A percentile compares a stretch with the other conserved stretches of the same genome.
Conservation (phyloP, 2,113 vertebrate genomes). For the Ailuropoda melanoleuca region DNA sequence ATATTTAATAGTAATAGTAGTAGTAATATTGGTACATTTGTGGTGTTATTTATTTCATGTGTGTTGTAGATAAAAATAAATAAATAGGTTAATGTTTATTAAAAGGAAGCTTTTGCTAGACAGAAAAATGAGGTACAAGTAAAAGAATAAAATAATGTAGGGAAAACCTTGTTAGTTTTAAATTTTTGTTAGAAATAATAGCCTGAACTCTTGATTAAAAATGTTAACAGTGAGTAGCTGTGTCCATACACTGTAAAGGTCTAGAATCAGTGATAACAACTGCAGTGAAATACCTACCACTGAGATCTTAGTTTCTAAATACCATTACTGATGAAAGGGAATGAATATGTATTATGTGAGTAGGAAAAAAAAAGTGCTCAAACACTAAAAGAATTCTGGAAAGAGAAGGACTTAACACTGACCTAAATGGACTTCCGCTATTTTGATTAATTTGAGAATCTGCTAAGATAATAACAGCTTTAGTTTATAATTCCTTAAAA, state of each 20-base stretch:
- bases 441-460: not conserved
- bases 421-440: not conserved
- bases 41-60: not conserved
- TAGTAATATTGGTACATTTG: not conserved
- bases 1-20: not conserved
- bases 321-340: not conserved
- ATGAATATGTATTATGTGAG: not conserved
- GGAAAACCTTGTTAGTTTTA: not conserved
- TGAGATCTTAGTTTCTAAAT: not conserved
- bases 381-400: not conserved
- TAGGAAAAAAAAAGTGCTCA: not conserved
- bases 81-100: not conserved
- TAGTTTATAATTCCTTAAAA: not conserved
- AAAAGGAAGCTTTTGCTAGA: not conserved
- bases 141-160: not conserved
- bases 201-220: not conserved
- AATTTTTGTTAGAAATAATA: slow-evolving; percentile 8
- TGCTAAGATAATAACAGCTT: not conserved
- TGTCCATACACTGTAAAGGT: not conserved
- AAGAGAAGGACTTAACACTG: not conserved
- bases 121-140: not conserved
- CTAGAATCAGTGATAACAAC: not conserved
- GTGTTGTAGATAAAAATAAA: not conserved
- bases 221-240: not conserved
- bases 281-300: not conserved